Evolutionary conservation across 2,888 invertebrate species (phyloP).

Genomic region (Tenthredo livida): DNA sequence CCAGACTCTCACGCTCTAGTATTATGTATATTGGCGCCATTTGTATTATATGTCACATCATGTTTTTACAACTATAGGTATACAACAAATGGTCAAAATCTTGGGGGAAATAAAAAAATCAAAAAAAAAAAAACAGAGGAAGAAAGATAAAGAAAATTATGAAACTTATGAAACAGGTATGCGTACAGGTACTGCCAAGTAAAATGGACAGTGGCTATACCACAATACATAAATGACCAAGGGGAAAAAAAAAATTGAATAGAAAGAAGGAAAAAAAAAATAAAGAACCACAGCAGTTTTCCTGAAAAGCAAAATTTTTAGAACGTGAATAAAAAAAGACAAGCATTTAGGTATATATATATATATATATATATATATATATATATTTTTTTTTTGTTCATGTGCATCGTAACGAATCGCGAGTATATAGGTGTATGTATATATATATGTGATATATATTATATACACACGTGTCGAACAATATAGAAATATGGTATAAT

Average conservation of each 20-base stretch:
- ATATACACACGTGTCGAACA: background rate
- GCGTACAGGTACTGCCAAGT: too few species aligned
- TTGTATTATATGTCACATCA: background rate
- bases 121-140: background rate
- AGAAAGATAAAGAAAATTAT: background rate
- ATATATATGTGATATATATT: background rate
- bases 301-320: constrained; percentile 31
- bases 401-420: too few species aligned
- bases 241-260: background rate
- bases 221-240: background rate
- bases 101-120: background rate
- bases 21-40: constrained; percentile 22
- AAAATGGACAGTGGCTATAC: background rate
- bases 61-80: background rate
- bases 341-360: background rate
- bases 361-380: background rate
- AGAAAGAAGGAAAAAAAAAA: background rate
- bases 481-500: constrained; percentile 41
- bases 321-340: background rate
- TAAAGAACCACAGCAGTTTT: background rate
- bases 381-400: too few species aligned
- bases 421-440: background rate
- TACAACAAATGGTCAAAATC: background rate
- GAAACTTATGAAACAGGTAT: background rate
- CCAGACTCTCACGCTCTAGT: constrained; percentile 53